Evolutionary conservation across 1,140 invertebrate genomes (phyloP), one percentile per base, ranked within the genome.

Genomic region (Orius insidiosus): DNA sequence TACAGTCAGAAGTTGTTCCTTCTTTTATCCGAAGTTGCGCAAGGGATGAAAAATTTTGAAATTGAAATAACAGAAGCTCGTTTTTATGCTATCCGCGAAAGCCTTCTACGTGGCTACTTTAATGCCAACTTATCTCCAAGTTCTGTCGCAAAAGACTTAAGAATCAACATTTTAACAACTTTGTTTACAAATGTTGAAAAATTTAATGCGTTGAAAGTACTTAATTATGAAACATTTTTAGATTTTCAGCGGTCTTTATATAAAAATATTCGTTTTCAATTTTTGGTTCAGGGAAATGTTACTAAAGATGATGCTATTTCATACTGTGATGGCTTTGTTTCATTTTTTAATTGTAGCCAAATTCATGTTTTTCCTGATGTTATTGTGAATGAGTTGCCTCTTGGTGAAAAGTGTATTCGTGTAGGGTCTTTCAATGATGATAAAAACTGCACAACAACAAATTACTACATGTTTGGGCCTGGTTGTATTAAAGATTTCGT

Each of bases 381-480:
- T 9, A 58, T 59, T 46, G 66, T 78, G 0, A 60, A 60, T 37
- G 60, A 76, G 56, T 49, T 90, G 35, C 80, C 80, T 0, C 42
- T 62, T 10, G 81, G 81, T 4, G 68, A 73, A 40, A 66, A 67
- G 24, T 75, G 67, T 53, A 71, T 78, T 45, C 71, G 76, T 43
- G 64, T 83, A 11, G 60, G 70, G 50, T 79, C 77, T 14, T 72
- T 88, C 36, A 85, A 87, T 59, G 62, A 67, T 3, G 85, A 93
- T 54, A 70, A 72, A 2, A 94, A 90, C 63, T 89, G 85, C 6
- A 72, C 84, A 35, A 72, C 92, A 16, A 79, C 76, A 10, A 87
- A 90, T 61, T 92, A 90, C 61, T 94, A 92, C 65, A 89, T 95
- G 61, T 75, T 70, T 7, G 80, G 77, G 2, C 60, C 62, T 0